Evolutionary conservation across 2,888 invertebrate species (phyloP).

Genomic region (Drosophila differens): DNA sequence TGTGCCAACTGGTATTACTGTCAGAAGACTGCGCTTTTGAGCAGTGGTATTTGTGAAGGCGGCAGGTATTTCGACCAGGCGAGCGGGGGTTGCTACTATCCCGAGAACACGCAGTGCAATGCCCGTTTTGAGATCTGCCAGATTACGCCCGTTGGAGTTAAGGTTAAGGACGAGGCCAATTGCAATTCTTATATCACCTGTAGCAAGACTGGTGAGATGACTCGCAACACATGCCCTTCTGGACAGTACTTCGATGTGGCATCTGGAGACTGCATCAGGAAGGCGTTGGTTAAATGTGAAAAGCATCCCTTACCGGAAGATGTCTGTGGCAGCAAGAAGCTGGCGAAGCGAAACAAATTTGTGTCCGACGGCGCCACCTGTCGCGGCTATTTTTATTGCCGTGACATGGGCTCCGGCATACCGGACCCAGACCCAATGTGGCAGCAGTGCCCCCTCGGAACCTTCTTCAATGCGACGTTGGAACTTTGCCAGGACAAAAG

Average conservation of each 20-base stretch:
- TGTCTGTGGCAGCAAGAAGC: conserved; percentile 75
- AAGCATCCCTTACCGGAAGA: conserved; percentile 68
- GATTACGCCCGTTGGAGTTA: conserved; percentile 50
- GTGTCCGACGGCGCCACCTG: conserved; percentile 76
- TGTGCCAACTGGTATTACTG: conserved; percentile 77
- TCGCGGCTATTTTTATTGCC: conserved; percentile 78
- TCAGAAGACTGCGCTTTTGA: not conserved
- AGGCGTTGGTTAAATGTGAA: conserved; percentile 62
- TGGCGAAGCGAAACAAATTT: conserved; percentile 70
- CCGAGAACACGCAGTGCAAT: conserved; percentile 50
- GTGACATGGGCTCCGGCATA: conserved; percentile 62
- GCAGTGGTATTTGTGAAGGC: conserved; percentile 51
- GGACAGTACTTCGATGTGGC: conserved; percentile 64
- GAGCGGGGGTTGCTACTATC: conserved; percentile 59
- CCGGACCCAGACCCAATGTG: conserved; percentile 69
- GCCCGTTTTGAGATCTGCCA: conserved; percentile 68
- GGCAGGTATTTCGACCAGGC: conserved; percentile 61
- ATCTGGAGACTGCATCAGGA: conserved; percentile 51
- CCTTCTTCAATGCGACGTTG: conserved; percentile 64
- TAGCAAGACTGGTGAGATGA: conserved; percentile 31
- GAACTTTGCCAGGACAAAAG: conserved; percentile 58
- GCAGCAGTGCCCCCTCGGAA: conserved; percentile 60
- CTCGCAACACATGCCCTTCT: conserved; percentile 34
- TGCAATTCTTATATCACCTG: conserved; percentile 73
- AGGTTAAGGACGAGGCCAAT: conserved; percentile 63